Evolutionary conservation across 2,797 vertebrate genomes (phyloP).

Genomic region (Sphenodon punctatus): DNA sequence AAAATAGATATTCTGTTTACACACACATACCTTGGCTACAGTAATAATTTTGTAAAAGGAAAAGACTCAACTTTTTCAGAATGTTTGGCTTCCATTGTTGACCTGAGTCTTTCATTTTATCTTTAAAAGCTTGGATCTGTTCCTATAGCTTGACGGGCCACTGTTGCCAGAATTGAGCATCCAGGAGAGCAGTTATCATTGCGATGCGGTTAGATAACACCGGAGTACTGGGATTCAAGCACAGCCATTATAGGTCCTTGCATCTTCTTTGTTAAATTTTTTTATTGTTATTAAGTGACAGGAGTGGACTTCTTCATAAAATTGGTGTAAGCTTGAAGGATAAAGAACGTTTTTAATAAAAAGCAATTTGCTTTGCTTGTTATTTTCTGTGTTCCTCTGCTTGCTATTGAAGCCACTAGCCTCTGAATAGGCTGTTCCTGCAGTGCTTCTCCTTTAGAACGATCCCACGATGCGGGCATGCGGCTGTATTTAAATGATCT

Average conservation of each 20-base stretch:
- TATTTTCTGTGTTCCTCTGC: not conserved
- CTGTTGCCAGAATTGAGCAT: not conserved
- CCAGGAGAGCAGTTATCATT: not conserved
- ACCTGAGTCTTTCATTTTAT: not conserved
- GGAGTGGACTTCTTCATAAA: conserved; percentile 8
- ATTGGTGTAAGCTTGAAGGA: not conserved
- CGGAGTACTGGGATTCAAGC: not conserved
- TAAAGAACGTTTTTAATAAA: not conserved
- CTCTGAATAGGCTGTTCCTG: not conserved
- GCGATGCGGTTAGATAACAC: not conserved
- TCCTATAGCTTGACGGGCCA: not conserved
- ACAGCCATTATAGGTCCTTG: not conserved
- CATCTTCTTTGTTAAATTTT: not conserved
- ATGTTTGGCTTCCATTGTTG: not conserved
- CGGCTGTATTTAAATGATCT: not conserved
- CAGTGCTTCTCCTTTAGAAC: not conserved
- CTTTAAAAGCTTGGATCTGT: not conserved
- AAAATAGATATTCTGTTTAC: not conserved
- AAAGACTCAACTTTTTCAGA: not conserved
- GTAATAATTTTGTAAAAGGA: not conserved
- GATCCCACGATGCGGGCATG: not conserved
- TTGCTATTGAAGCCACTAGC: not conserved
- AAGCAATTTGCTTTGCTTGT: not conserved
- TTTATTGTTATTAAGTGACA: no score
- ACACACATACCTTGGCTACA: not conserved